Conservation (phyloP, 2,113 vertebrate genomes). For the Cathartes aura region DNA sequence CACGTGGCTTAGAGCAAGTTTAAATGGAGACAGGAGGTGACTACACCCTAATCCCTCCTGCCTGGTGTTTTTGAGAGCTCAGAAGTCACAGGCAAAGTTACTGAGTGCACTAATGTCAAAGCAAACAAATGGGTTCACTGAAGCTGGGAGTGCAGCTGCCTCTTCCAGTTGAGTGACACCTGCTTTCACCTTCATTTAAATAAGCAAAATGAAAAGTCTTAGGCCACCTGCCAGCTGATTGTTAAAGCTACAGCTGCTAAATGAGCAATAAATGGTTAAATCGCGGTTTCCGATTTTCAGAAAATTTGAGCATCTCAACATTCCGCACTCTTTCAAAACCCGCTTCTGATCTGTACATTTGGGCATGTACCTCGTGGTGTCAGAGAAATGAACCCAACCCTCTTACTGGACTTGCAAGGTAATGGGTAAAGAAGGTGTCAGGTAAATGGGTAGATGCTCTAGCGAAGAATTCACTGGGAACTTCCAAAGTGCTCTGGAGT, state of each 20-base stretch:
- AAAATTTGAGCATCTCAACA: background rate
- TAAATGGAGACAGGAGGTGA: background rate
- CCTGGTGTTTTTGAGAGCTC: background rate
- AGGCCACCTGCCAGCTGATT: background rate
- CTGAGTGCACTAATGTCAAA: background rate
- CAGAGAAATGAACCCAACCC: background rate
- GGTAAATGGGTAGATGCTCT: background rate
- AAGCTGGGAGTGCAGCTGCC: background rate
- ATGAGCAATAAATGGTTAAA: background rate
- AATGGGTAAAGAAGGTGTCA: background rate
- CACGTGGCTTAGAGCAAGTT: background rate
- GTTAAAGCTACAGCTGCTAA: background rate
- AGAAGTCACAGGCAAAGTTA: background rate
- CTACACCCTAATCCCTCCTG: background rate
- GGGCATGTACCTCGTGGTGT: background rate
- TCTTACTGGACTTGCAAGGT: background rate
- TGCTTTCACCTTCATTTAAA: background rate
- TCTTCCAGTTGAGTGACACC: background rate
- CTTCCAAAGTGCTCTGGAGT: background rate
- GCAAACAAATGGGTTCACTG: background rate
- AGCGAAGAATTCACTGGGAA: background rate
- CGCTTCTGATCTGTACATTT: background rate
- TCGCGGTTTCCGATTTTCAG: background rate
- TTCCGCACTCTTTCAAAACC: background rate
- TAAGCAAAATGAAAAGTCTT: background rate